phyloP scores from a whole-genome alignment of 2,113 vertebrate species.

The Parus major region DNA sequence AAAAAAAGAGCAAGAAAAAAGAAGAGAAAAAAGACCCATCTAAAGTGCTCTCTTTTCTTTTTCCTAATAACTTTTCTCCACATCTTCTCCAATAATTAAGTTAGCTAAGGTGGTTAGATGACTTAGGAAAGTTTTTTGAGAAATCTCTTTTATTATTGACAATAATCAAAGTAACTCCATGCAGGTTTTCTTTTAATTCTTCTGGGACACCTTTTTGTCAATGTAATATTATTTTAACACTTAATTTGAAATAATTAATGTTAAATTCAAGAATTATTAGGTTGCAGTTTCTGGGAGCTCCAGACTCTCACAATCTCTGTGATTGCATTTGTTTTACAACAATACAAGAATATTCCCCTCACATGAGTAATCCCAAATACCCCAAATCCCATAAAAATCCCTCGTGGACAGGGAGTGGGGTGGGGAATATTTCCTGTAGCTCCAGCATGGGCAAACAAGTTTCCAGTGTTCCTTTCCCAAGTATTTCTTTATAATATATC shows the following conservation, averaged over 20 bases:
- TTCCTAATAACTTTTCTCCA: not conserved
- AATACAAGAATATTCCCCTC: not conserved
- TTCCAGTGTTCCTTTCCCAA: rapidly evolving
- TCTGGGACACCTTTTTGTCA: not conserved
- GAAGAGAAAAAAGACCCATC: not conserved
- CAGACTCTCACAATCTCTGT: not conserved
- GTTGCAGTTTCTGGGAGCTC: not conserved
- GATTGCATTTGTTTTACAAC: not conserved
- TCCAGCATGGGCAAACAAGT: rapidly evolving
- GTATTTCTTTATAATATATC: rapidly evolving
- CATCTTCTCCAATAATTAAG: not conserved
- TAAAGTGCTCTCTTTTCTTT: not conserved
- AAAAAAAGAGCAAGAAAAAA: not conserved
- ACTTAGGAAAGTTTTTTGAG: not conserved
- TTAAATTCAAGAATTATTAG: not conserved
- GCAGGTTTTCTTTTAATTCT: not conserved
- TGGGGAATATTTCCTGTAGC: rapidly evolving
- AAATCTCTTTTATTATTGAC: not conserved
- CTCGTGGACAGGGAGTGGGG: rapidly evolving
- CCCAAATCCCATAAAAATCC: not conserved
- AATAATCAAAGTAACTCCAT: not conserved
- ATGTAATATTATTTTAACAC: not conserved
- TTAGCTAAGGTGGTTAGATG: not conserved
- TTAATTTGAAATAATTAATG: not conserved
- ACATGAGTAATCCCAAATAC: not conserved